Base-by-base conservation (phyloP, 1,140 invertebrate species). In the Diuraphis noxia region DNA sequence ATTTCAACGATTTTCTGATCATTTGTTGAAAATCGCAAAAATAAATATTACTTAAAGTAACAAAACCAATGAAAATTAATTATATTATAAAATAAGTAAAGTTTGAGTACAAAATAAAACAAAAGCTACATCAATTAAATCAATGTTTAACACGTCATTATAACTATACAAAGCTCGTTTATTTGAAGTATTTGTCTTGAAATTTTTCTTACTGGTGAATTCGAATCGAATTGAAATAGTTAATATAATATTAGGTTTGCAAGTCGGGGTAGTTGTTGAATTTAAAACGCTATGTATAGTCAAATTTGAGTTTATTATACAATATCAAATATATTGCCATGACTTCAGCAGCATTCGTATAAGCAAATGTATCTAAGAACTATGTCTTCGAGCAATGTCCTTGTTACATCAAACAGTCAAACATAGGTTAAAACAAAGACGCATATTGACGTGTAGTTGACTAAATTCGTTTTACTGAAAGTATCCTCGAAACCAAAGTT, bases 261-360 rank as follows among this genome's bases (percentile, higher is more conserved):
- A n/a, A n/a, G 56, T n/a, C 2, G n/a, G 56, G 10, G 4, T 63
- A 63, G 10, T n/a, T 13, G 56, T 63, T 63, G 4, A n/a, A 56
- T 56, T 56, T 30, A 30, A 56, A 56, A 63, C 30, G 10, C 6
- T 1, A 13, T 63, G 4, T n/a, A 9, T 5, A 30, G 56, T 3
- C n/a, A 13, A 63, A n/a, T n/a, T 63, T n/a, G 5, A n/a, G 10
- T 13, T 63, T 13, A 63, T 13, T 13, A 63, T 63, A n/a, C 1
- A 5, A 63, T 63, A n/a, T n/a, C 0, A 0, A 17, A 63, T 0
- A 63, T n/a, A n/a, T 63, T 1, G 13, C 6, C 10, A 0, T n/a
- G 10, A 63, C 56, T 17, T n/a, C 1, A 13, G 4, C 9, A 63
- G 4, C 30, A 63, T n/a, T 63, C 56, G 13, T n/a, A 1, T 25